Conservation (phyloP, 2,113 vertebrate species). For the Orientallactaga bullata region DNA sequence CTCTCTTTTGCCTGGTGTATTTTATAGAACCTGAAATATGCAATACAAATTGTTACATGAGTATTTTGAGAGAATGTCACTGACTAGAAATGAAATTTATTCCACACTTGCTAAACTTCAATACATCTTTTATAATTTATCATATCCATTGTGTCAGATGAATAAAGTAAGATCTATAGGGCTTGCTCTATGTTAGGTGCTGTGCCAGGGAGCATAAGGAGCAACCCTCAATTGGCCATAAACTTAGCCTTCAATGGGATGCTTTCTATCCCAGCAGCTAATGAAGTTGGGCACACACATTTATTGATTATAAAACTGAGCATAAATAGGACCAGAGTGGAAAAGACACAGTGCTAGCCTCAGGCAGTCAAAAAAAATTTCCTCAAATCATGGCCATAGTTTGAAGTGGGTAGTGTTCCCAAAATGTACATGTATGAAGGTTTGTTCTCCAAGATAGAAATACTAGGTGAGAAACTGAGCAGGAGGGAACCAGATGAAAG, state of each 20-base stretch:
- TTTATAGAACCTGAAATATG: slow-evolving; percentile 18
- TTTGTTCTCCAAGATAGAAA: not conserved
- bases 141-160: not conserved
- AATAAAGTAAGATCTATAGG: not conserved
- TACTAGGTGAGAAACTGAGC: not conserved
- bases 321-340: rapidly evolving
- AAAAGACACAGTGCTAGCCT: too few relatives aligned
- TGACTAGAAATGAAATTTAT: slow-evolving; percentile 40
- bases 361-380: not conserved
- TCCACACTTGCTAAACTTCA: slow-evolving; percentile 2
- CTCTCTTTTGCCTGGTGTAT: slow-evolving; percentile 35
- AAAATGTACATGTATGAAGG: too few relatives aligned
- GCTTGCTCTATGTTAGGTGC: not conserved
- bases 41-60: not conserved
- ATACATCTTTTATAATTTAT: slow-evolving; percentile 32
- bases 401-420: too few relatives aligned
- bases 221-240: not conserved
- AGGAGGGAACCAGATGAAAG: too few relatives aligned
- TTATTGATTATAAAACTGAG: not conserved
- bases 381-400: not conserved
- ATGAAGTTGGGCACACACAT: not conserved
- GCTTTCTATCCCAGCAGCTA: not conserved
- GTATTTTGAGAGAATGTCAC: slow-evolving; percentile 43
- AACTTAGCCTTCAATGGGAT: not conserved
- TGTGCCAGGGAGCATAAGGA: not conserved